These are phyloP conservation scores for Oeneis ivallda DNA, from an alignment of 2,888 invertebrate genomes.

Conservation along the genomic window DNA sequence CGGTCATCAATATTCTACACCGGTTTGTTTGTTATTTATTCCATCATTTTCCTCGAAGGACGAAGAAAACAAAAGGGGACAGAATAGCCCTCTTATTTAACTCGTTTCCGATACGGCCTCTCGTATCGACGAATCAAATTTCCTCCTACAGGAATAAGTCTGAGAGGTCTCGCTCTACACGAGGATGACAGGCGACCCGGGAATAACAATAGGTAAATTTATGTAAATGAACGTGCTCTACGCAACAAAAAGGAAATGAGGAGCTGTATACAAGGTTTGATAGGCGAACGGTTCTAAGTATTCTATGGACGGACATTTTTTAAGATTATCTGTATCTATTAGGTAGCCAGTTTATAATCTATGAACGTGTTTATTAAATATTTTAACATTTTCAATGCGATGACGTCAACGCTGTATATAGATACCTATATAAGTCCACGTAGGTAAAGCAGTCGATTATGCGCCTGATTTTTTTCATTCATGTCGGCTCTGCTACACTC, in stretches of 20 bases:
- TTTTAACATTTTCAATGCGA: not conserved
- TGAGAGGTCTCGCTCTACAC: slow-evolving; percentile 57
- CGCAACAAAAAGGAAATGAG: slow-evolving; percentile 78
- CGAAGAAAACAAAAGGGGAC: slow-evolving; percentile 54
- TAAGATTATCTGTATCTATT: slow-evolving; percentile 11
- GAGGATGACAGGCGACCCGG: slow-evolving; percentile 58
- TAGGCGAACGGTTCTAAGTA: slow-evolving; percentile 56
- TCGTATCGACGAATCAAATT: slow-evolving; percentile 75
- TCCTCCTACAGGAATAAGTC: slow-evolving; percentile 57
- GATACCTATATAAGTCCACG: no score
- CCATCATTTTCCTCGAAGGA: slow-evolving; percentile 62
- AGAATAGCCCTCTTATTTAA: slow-evolving; percentile 76
- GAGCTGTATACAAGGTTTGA: slow-evolving; percentile 65
- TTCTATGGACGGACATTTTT: slow-evolving; percentile 44
- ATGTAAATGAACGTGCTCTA: slow-evolving; percentile 75
- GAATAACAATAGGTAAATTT: slow-evolving; percentile 80
- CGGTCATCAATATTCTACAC: slow-evolving; percentile 68
- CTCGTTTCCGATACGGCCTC: slow-evolving; percentile 79
- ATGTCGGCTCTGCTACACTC: no score
- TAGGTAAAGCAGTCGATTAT: no score
- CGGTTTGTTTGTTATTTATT: slow-evolving; percentile 66
- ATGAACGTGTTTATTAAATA: not conserved
- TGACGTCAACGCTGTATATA: not conserved
- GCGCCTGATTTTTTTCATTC: no score
- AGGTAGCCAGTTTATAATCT: not conserved